A percentile compares a stretch with the other conserved stretches of the same genome.
These are phyloP conservation scores for Ceyx erithaca DNA, from an alignment of 2,797 vertebrate genomes.

Conservation along the genomic window DNA sequence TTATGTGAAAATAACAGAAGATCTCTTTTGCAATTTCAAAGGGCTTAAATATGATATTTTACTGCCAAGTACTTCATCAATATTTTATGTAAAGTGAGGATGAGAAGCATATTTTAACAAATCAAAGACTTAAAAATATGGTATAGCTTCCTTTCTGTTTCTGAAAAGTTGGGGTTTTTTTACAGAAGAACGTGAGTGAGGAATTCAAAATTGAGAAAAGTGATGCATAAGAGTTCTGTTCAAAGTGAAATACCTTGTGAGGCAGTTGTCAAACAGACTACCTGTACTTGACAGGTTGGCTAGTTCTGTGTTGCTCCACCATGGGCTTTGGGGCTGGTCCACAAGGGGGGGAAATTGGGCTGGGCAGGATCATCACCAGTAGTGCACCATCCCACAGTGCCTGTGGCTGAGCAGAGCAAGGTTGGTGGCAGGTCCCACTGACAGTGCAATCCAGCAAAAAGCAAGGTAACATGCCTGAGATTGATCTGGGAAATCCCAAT, in stretches of 20 bases:
- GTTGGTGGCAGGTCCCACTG: not conserved
- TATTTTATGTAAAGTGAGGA: not conserved
- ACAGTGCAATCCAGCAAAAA: not conserved
- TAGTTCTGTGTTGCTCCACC: not conserved
- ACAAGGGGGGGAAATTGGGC: fast-evolving
- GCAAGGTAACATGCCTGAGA: not conserved
- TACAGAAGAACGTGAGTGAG: not conserved
- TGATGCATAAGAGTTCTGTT: not conserved
- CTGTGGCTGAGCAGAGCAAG: not conserved
- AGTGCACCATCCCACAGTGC: not conserved
- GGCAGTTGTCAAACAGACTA: not conserved
- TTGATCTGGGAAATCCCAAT: not conserved
- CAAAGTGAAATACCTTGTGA: not conserved
- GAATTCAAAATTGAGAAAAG: not conserved
- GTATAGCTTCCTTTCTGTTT: not conserved
- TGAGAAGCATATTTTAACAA: not conserved
- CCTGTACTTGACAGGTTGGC: not conserved
- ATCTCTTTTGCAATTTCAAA: slow-evolving; percentile 1
- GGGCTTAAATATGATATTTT: not conserved
- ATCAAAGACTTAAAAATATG: not conserved
- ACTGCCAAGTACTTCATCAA: not conserved
- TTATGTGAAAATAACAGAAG: not conserved
- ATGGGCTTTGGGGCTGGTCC: not conserved
- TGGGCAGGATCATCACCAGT: not conserved
- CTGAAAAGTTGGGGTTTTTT: not conserved